Conservation (phyloP, 2,113 vertebrate genomes). For the Terrapene triunguis region DNA sequence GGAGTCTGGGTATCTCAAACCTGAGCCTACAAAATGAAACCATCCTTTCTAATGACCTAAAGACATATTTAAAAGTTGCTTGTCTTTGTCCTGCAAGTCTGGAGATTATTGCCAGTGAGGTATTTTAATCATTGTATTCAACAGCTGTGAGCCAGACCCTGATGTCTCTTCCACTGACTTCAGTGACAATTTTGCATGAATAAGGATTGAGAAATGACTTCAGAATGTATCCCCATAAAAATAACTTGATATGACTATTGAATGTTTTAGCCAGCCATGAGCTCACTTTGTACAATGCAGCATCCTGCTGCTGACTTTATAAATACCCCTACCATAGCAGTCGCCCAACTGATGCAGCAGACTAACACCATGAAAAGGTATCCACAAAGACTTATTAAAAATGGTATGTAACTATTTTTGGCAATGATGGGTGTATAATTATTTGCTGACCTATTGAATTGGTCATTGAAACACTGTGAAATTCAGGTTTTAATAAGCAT, state of each 20-base stretch:
- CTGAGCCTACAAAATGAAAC: not conserved
- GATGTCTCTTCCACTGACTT: not conserved
- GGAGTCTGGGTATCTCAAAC: not conserved
- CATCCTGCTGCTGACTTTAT: not conserved
- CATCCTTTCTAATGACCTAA: not conserved
- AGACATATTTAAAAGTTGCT: not conserved
- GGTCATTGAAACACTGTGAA: conserved; percentile 44
- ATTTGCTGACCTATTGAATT: conserved; percentile 29
- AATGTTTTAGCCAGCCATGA: not conserved
- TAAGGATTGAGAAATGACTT: conserved; percentile 11
- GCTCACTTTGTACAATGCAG: not conserved
- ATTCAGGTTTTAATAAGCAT: conserved; percentile 41
- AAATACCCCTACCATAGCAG: not conserved
- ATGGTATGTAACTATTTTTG: conserved; percentile 12
- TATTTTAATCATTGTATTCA: not conserved
- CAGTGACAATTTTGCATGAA: not conserved
- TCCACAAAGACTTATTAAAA: not conserved
- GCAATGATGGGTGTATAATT: conserved; percentile 13
- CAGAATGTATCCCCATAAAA: not conserved
- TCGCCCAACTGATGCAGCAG: not conserved
- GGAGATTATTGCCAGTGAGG: not conserved
- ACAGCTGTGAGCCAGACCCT: not conserved
- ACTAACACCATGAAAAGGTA: not conserved
- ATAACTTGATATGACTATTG: not conserved
- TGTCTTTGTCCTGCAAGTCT: not conserved